Conservation (phyloP, 2,797 vertebrate genomes). For the Echiichthys vipera region DNA sequence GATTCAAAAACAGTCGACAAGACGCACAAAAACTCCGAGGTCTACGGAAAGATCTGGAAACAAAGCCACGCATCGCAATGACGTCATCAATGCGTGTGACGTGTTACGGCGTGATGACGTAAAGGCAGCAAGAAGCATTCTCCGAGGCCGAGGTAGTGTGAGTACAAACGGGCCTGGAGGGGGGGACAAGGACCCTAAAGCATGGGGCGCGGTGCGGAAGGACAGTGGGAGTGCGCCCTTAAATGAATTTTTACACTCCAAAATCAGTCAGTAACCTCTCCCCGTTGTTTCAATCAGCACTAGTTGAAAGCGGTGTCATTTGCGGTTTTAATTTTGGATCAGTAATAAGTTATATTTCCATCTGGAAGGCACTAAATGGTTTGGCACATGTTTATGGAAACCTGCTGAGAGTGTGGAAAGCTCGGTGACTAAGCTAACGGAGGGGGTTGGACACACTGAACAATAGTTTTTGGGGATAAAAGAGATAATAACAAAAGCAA, state of each 20-base stretch:
- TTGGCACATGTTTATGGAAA: constrained; percentile 51
- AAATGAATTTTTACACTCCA: background rate
- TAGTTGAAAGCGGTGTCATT: background rate
- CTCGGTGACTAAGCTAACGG: constrained; percentile 49
- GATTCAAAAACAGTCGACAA: no score
- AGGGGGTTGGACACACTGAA: constrained; percentile 22
- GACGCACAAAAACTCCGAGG: no score
- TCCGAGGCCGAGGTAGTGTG: no score
- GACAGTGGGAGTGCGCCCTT: no score
- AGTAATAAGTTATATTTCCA: constrained; percentile 32
- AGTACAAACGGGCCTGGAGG: no score
- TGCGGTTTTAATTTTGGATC: constrained; percentile 21
- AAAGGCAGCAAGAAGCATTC: no score
- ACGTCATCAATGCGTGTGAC: no score
- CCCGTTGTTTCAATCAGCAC: background rate
- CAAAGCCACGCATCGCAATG: no score
- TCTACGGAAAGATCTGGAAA: no score
- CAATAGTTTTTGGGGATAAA: constrained; percentile 7
- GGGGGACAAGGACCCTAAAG: no score
- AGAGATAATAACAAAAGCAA: constrained; percentile 29
- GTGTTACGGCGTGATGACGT: no score
- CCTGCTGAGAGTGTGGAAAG: constrained; percentile 56
- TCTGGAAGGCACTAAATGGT: constrained; percentile 33
- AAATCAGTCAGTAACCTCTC: background rate
- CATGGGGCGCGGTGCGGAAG: no score